Evolutionary conservation across 2,888 invertebrate genomes (phyloP).

Genomic region (Helleia helle): DNA sequence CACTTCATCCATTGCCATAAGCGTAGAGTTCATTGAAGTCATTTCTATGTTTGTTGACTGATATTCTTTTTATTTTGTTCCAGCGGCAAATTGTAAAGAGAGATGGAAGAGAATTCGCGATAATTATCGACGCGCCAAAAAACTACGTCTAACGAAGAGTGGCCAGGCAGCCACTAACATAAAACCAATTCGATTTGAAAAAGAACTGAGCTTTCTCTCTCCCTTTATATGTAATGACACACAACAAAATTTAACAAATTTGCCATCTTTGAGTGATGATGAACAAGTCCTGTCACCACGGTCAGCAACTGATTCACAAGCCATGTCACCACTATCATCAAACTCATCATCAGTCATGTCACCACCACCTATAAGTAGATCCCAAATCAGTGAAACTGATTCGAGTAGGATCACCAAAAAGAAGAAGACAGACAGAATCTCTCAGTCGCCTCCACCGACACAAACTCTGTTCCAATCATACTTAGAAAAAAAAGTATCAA

Average conservation of each 20-base stretch:
- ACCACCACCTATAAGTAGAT: too few relatives aligned
- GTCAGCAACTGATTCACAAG: not conserved
- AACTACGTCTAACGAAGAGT: not conserved
- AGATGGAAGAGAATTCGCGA: not conserved
- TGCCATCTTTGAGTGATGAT: not conserved
- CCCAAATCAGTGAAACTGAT: too few relatives aligned
- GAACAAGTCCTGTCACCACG: not conserved
- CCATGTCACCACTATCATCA: conserved; percentile 1
- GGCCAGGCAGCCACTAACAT: not conserved
- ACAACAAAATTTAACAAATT: not conserved
- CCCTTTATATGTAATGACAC: too few relatives aligned
- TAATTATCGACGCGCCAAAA: not conserved
- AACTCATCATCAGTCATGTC: too few relatives aligned
- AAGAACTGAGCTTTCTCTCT: not conserved
- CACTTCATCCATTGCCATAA: too few relatives aligned
- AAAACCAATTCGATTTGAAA: not conserved
- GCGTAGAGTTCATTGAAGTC: too few relatives aligned
- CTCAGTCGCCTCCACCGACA: not conserved
- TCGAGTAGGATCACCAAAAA: not conserved
- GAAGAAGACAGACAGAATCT: not conserved
- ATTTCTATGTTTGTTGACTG: not conserved
- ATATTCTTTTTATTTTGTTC: not conserved
- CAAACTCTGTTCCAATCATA: not conserved
- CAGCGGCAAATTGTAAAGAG: conserved; percentile 1
- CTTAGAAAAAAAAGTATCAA: not conserved